Base-by-base conservation (phyloP, 2,113 vertebrate species). In the Zapornia atra region DNA sequence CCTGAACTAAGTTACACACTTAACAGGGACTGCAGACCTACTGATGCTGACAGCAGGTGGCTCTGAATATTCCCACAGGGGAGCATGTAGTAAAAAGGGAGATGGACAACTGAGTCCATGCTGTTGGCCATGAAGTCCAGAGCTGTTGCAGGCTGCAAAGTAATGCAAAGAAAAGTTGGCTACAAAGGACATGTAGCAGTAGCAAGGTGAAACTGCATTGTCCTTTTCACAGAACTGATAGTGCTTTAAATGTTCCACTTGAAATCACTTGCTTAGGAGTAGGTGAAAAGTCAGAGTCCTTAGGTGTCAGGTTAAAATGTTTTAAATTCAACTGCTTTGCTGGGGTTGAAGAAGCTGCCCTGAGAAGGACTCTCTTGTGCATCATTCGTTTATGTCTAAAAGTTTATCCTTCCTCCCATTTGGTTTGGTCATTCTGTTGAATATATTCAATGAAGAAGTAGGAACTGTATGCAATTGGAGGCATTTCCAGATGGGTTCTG, bases 11-110 rank as follows among this genome's bases (percentile, higher is more conserved):
- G 82, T 93, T 68, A 26, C 36, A 25, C 28, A 10, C 64, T 93
- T 90, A 21, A 28, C 4, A 82, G 59, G 56, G 60, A 51, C 76
- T 86, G 56, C 34, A 88, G 82, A 21, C 59, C 85, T 92, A 5
- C 65, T 59, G 28, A 38, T 88, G 76, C 72, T 97, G 90, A 90
- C 76, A 88, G 59, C 77, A 91, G 65, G 91, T 92, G 91, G 73
- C 77, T 96, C 61, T 29, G 53, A 69, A 87, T 89, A 44, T 57
- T 81, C 56, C 92, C 56, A 48, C 17, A 71, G 76, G 81, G 69
- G 50, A 68, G 21, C 0, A 0, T 48, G 81, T 87, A 91, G 44
- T 72, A 33, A 59, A 78, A 82, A 80, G 26, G 42, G 86, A 87
- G 86, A n/a, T 50, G 34, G 56, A 42, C 84, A 79, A 77, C 73